phyloP scores from a whole-genome alignment of 2,888 invertebrate genomes.

The Scaptomyza parva region DNA sequence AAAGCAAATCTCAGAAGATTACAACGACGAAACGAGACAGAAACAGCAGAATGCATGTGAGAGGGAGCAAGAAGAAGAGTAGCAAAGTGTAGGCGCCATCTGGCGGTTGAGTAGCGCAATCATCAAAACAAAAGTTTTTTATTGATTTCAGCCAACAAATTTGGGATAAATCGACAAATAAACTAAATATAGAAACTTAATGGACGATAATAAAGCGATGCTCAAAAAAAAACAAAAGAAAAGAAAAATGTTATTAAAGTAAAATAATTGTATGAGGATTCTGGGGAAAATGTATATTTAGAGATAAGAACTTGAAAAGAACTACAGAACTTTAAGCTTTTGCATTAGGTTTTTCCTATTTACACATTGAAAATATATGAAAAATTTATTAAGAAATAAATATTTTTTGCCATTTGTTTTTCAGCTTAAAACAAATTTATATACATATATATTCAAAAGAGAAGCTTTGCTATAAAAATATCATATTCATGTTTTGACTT shows the following conservation, averaged over 20 bases:
- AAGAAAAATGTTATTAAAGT: too few relatives aligned
- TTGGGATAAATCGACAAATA: slow-evolving; percentile 14
- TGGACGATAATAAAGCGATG: not conserved
- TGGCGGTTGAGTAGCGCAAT: slow-evolving; percentile 16
- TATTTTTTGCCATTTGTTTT: not conserved
- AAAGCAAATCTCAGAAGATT: slow-evolving; percentile 41
- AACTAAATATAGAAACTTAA: slow-evolving; percentile 6
- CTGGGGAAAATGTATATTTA: too few relatives aligned
- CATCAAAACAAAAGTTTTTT: slow-evolving; percentile 21
- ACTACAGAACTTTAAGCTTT: too few relatives aligned
- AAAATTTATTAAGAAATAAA: too few relatives aligned
- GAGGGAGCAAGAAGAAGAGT: not conserved
- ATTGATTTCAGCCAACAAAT: slow-evolving; percentile 6
- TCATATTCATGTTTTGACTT: not conserved
- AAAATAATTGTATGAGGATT: too few relatives aligned
- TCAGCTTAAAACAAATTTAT: not conserved
- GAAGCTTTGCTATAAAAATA: not conserved
- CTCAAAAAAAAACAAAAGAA: not conserved
- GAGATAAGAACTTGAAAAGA: too few relatives aligned
- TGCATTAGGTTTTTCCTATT: too few relatives aligned
- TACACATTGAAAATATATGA: too few relatives aligned
- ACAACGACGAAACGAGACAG: not conserved
- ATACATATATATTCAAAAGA: not conserved
- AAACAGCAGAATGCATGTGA: not conserved
- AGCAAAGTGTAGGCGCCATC: slow-evolving; percentile 39